Evolutionary conservation across 2,113 vertebrate species (phyloP), one percentile per base, ranked within the genome.

Genomic region (Saccopteryx leptura): DNA sequence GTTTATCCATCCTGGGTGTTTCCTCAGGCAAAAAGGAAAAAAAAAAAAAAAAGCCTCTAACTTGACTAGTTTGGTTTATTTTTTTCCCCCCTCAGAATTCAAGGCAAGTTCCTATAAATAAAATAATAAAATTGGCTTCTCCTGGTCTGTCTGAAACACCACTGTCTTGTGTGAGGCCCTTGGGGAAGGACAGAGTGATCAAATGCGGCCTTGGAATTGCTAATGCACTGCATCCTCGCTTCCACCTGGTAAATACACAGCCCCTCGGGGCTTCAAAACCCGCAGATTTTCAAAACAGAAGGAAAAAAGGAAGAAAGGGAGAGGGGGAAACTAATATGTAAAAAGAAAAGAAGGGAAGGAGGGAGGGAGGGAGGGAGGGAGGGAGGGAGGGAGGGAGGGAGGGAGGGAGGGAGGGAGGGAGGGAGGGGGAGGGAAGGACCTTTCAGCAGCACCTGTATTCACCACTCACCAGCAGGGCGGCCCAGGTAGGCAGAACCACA

Each of bases 1-100:
- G 74, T 13, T 92, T 82, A 58, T 92, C 76, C 89, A 13, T 75
- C 2, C 2, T 68, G 83, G 50, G 74, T 91, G 2, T 94, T 88
- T 88, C 94, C 72, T 91, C 24, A 2, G 46, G 78, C 10, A 31
- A 63, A 91, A 65, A 58, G 63, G n/a, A n/a, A 54, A 15, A 46
- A n/a, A 54, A 15, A 46, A 56, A 65, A 33, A 39, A 65, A 75
- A 24, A 65, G 28, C 3, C 74, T 90, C 60, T 50, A 66, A 39
- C 48, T 90, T 90, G 76, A 85, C 76, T 82, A 89, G 52, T 18
- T 39, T 66, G 18, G 68, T 89, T 97, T 84, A 52, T 92, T 94
- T 96, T 92, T 94, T 96, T 79, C 63, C 50, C 52, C 75, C 82
- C 93, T 95, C 93, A 91, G 79, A 92, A 94, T 83, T 95, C 89